phyloP scores from a whole-genome alignment of 2,797 vertebrate species.

The Scleropages formosus region DNA sequence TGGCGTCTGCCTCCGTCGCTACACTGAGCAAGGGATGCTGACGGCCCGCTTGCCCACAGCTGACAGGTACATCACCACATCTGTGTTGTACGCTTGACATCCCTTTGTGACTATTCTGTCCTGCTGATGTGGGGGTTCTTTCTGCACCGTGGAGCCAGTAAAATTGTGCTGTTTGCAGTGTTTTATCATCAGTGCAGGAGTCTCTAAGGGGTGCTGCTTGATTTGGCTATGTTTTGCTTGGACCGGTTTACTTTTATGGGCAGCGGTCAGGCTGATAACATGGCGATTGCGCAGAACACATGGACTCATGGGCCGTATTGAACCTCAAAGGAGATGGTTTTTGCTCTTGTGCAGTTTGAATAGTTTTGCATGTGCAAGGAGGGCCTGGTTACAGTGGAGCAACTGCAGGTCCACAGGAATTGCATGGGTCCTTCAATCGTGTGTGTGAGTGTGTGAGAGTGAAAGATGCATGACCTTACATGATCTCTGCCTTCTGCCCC shows the following conservation, averaged over 20 bases:
- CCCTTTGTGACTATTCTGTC: neutral
- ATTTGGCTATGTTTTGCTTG: neutral
- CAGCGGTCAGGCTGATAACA: too few relatives aligned
- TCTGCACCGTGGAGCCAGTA: neutral
- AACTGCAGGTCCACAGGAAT: neutral
- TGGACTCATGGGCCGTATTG: too few relatives aligned
- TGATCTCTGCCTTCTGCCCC: constrained; percentile 17
- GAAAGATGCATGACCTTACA: neutral
- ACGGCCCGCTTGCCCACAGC: neutral
- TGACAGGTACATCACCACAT: neutral
- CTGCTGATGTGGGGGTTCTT: neutral
- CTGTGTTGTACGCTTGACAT: neutral
- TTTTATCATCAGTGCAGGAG: neutral
- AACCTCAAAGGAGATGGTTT: too few relatives aligned
- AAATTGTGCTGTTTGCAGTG: neutral
- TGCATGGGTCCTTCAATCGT: neutral
- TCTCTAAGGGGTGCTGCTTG: neutral
- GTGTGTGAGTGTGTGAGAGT: neutral
- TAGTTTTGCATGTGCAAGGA: neutral
- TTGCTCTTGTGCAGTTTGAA: neutral
- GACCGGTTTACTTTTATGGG: too few relatives aligned
- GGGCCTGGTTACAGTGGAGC: neutral
- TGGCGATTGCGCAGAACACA: too few relatives aligned
- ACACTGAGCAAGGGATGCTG: too few relatives aligned
- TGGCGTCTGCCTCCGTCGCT: too few relatives aligned